A percentile compares a stretch with the other conserved stretches of the same genome.
Evolutionary conservation across 1,140 invertebrate genomes (phyloP).

Genomic region (Tribolium madens): DNA sequence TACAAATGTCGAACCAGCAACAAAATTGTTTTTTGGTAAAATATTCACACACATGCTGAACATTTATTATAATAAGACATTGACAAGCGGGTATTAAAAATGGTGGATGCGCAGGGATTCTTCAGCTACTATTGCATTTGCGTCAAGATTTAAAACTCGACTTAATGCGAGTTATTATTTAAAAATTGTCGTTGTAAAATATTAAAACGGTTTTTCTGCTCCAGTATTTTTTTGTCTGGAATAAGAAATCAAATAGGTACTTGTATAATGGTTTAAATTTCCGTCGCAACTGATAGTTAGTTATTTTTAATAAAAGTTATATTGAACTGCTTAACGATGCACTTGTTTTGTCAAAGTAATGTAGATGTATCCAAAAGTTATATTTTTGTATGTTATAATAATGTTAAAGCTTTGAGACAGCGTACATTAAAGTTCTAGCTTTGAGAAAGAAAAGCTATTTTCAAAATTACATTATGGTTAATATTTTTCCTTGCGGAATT

Average conservation of each 20-base stretch:
- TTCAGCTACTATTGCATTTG: conserved; percentile 1
- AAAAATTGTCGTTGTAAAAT: neutral
- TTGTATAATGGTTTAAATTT: neutral
- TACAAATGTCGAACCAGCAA: neutral
- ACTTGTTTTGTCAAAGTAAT: neutral
- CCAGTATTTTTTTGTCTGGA: neutral
- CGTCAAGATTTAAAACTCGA: neutral
- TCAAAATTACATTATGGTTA: neutral
- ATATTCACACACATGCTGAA: neutral
- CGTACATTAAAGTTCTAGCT: neutral
- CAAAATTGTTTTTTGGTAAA: neutral
- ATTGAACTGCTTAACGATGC: neutral
- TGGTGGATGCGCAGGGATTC: conserved; percentile 6
- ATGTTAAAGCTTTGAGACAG: neutral
- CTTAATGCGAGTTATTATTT: no score
- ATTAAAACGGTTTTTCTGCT: neutral
- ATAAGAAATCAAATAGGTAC: neutral
- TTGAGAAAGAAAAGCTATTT: neutral
- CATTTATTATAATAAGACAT: neutral
- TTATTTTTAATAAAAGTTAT: neutral
- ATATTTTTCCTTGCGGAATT: neutral
- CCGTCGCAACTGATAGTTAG: neutral
- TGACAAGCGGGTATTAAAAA: conserved; percentile 18
- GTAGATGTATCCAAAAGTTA: neutral
- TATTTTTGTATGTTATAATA: neutral